Evolutionary conservation across 2,888 invertebrate genomes (phyloP), one percentile per base, ranked within the genome.

Genomic region (Lithosia quadra): DNA sequence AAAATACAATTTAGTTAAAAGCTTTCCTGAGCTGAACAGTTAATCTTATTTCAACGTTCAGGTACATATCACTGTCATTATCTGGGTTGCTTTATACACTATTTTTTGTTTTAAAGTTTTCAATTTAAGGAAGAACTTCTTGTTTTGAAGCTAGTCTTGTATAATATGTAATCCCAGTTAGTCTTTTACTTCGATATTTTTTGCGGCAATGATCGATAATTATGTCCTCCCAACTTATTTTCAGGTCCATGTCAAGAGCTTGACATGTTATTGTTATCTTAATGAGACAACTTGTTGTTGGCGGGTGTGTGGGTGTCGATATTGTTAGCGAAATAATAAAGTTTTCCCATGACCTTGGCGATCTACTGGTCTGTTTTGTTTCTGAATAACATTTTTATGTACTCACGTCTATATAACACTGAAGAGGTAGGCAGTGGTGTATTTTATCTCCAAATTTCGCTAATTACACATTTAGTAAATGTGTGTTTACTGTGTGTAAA

Each of bases 1-100:
- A 80, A 80, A 80, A 79, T 79, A 79, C 80, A 80, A 80, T 80
- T 77, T 74, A 71, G 74, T 77, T 80, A 76, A 80, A 79, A 80
- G 80, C 73, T 69, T 77, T 72, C 53, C 62, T 56, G 39, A 65
- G 57, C 57, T 61, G 56, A 65, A 18, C 67, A 63, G 78, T 76
- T 71, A 68, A 34, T 77, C 70, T 67, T 73, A 55, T 70, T 56
- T 64, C 33, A 57, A 24, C 15, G 56, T 69, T 57, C 70, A 77
- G 80, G 74, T 74, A 74, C 62, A 36, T 72, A 75, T 78, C 79
- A 68, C 59, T 63, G 68, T 65, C 69, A 24, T 58, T 58, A 49
- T 43, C 28, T 63, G 5, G 22, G 15, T 13, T 34, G 11, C 34
- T 67, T 61, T 62, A 61, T 33, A 22, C 18, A 58, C 22, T 56